Evolutionary conservation across 1,140 invertebrate genomes (phyloP).

Genomic region (Drosophila orosa): DNA sequence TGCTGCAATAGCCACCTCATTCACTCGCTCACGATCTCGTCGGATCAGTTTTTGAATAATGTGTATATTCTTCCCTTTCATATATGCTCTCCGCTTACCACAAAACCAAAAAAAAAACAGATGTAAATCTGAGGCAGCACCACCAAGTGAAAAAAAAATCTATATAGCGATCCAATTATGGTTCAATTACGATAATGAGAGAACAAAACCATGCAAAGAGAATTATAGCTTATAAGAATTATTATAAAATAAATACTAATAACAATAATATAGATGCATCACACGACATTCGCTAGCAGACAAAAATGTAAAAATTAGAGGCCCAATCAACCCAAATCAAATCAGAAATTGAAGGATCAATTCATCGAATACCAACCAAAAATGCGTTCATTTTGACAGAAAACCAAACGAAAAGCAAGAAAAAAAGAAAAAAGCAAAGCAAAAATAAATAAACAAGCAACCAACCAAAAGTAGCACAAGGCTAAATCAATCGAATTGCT

Average conservation of each 20-base stretch:
- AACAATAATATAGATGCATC: slow-evolving; percentile 82
- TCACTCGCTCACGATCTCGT: slow-evolving; percentile 16
- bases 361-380: slow-evolving; percentile 71
- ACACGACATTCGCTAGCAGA: slow-evolving; percentile 78
- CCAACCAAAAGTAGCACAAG: slow-evolving; percentile 23
- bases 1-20: slow-evolving; percentile 38
- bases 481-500: slow-evolving; percentile 76
- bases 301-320: slow-evolving; percentile 73
- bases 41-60: slow-evolving; percentile 44
- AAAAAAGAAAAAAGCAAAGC: slow-evolving; percentile 25
- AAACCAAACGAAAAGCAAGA: slow-evolving; percentile 43
- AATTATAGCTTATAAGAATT: slow-evolving; percentile 84
- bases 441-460: slow-evolving; percentile 41
- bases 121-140: slow-evolving; percentile 64
- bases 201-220: slow-evolving; percentile 82
- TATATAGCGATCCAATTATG: slow-evolving; percentile 64
- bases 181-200: slow-evolving; percentile 76
- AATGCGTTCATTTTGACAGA: slow-evolving; percentile 78
- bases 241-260: slow-evolving; percentile 74
- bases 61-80: slow-evolving; percentile 76
- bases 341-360: slow-evolving; percentile 51
- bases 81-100: slow-evolving; percentile 63
- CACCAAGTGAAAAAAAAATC: slow-evolving; percentile 55
- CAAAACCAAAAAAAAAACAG: slow-evolving; percentile 41
- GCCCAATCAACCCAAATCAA: slow-evolving; percentile 46